Evolutionary conservation across 1,140 invertebrate species (phyloP), one percentile per base, ranked within the genome.

Genomic region (Sycophaga agraensis): DNA sequence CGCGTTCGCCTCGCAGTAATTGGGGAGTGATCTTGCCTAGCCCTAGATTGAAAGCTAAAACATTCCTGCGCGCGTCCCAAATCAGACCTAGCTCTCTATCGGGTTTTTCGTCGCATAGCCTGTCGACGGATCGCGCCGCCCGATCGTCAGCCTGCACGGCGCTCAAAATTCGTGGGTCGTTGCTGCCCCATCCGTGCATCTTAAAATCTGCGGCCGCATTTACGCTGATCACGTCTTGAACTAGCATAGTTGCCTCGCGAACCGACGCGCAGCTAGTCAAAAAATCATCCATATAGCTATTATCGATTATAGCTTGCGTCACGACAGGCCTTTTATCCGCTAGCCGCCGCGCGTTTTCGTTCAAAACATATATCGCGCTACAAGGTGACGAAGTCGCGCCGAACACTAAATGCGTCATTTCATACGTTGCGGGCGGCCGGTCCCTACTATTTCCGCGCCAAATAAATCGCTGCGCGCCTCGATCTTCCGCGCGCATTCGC

Each of bases 331-430:
- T 16, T 0, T 28, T 17, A 1, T 12, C 19, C 16, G 16, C 19
- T 31, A 39, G 21, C 14, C 8, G 9, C 35, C 24, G 5, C 1
- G 65, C 65, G 22, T 70, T 70, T 31, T 42, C 54, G 35, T 76
- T 65, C n/a, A 69, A 66, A 0, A 78, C 63, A 58, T 55, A 67
- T 21, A 70, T 59, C 0, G 74, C 75, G 6, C 64, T 63, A 43
- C 56, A 69, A 6, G 71, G 71, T 1, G 74, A 76, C 14, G 68
- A 73, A 2, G 50, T 60, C 0, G 75, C 68, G 0, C 73, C 74
- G 54, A 78, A 78, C 3, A 74, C 71, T 53, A 75, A 63, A 0
- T 67, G 69, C 0, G 64, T 68, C 71, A 78, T 75, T 1, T 37
- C 48, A 19, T 69, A 72, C 9, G 51, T 48, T 16, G 14, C 11